Evolutionary conservation across 2,113 vertebrate species (phyloP).

Genomic region (Scatophagus argus): DNA sequence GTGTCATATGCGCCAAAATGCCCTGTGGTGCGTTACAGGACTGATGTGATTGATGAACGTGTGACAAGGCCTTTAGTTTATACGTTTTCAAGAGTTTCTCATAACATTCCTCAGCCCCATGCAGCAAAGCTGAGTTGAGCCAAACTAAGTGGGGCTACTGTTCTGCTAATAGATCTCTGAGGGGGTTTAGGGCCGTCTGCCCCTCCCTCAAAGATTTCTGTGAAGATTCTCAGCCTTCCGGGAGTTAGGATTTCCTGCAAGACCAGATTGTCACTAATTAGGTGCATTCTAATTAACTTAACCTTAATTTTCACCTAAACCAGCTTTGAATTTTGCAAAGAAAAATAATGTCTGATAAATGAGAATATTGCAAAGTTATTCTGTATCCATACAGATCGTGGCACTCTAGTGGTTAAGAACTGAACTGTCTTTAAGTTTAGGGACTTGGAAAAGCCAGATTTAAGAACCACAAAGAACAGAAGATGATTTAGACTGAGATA

Average conservation of each 20-base stretch:
- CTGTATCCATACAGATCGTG: no score
- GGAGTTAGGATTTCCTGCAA: not conserved
- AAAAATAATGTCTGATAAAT: no score
- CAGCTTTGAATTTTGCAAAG: not conserved
- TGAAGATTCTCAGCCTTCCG: not conserved
- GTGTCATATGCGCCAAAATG: slow-evolving; percentile 44
- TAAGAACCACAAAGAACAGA: no score
- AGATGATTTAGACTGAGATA: no score
- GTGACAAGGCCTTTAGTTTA: slow-evolving; percentile 58
- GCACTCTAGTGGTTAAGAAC: not conserved
- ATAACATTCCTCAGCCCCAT: slow-evolving; percentile 51
- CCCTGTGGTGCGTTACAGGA: slow-evolving; percentile 36
- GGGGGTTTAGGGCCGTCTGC: not conserved
- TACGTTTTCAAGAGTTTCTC: slow-evolving; percentile 40
- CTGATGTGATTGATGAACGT: slow-evolving; percentile 59
- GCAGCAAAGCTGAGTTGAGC: slow-evolving; percentile 22
- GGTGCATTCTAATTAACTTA: not conserved
- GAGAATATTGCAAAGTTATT: not conserved
- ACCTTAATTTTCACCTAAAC: not conserved
- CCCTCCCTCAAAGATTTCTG: not conserved
- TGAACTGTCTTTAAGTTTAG: no score
- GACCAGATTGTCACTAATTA: not conserved
- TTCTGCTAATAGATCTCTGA: slow-evolving; percentile 11
- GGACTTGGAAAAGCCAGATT: no score
- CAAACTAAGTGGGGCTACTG: slow-evolving; percentile 33